Conservation (phyloP, 1,140 invertebrate genomes). For the Lepidotrigona ventralis region DNA sequence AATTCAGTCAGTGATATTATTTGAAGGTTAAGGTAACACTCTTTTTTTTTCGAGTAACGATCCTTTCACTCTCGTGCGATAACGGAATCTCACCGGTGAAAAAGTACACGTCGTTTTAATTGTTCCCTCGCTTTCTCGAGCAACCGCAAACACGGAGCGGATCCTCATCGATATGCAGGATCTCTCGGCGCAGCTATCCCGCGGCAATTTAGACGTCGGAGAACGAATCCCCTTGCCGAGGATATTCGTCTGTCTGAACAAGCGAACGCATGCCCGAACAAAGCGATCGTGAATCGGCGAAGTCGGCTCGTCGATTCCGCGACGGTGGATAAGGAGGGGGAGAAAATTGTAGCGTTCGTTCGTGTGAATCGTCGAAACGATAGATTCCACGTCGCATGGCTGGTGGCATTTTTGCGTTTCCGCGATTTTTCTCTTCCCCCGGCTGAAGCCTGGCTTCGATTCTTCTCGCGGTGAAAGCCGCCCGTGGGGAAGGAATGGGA, state of each 20-base stretch:
- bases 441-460: background rate
- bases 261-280: conserved; percentile 35
- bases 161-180: conserved; percentile 9
- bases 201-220: conserved; percentile 1
- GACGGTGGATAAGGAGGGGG: background rate
- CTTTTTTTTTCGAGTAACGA: too few species aligned
- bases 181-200: background rate
- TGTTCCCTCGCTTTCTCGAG: too few species aligned
- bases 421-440: conserved; percentile 38
- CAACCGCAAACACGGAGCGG: background rate
- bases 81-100: too few species aligned
- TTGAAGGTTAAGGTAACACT: too few species aligned
- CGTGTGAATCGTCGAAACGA: conserved; percentile 50
- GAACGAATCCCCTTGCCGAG: background rate
- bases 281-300: conserved; percentile 26
- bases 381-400: conserved; percentile 49
- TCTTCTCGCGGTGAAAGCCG: background rate
- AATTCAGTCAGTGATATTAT: too few species aligned
- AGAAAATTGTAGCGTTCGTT: conserved; percentile 38
- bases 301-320: conserved; percentile 26
- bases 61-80: too few species aligned
- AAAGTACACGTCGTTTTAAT: background rate
- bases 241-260: conserved; percentile 27
- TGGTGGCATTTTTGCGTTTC: conserved; percentile 56
- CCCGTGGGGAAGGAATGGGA: background rate